Base-by-base conservation (phyloP, 2,113 vertebrate species). In the Elanus axillaris region DNA sequence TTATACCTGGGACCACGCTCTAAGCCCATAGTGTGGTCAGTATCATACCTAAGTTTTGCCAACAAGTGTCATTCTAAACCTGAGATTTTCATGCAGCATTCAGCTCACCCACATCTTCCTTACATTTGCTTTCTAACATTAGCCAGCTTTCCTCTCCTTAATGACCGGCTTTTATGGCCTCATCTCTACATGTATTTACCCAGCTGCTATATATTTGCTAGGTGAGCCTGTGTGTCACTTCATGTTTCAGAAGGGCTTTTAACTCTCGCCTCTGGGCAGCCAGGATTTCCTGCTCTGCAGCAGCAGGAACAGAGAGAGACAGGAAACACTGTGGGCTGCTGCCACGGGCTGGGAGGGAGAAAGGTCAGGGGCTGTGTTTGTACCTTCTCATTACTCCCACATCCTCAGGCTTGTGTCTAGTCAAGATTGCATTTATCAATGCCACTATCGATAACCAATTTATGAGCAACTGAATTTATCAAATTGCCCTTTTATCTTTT, bases 151-250 rank as follows among this genome's bases (percentile, higher is more conserved):
- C 94, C 53, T 96, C 96, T 88, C 87, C 88, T 85, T 97, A 97
- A 87, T 94, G 76, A 76, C 52, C 21, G 48, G 75, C 31, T 94
- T 97, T 98, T 97, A 97, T 62, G 79, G 90, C 94, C 87, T 88
- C 80, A 79, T 92, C 81, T 81, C 97, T 76, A 85, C 81, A 38
- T 74, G 73, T 98, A 97, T 98, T 98, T 98, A 97, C 58, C 89
- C 98, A 98, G 97, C 97, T 98, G 98, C 96, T 96, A 45, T 74
- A 52, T 97, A 94, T 98, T 97, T 97, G 94, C 97, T 96, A 88
- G 96, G 96, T 94, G 92, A 88, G 73, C 84, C 52, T 42, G 77
- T 86, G 89, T 96, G 95, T 94, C 97, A 96, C 97, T 97, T 96
- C 93, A 83, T 56, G 94, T 96, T 97, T 97, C 95, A 97, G 95